Evolutionary conservation across 2,888 invertebrate genomes (phyloP).

Genomic region (Melieria omissa): DNA sequence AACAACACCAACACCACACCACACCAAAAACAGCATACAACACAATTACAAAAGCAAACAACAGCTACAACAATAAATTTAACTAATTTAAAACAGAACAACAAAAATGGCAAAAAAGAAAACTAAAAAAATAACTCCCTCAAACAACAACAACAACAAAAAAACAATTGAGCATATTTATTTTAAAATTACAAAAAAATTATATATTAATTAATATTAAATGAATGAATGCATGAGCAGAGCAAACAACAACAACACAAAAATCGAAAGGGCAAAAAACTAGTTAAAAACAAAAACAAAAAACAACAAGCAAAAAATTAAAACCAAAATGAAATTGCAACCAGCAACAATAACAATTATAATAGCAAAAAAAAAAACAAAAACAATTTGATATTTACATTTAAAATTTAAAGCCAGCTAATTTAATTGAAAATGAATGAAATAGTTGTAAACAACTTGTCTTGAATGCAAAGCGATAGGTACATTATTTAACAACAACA

Average conservation of each 20-base stretch:
- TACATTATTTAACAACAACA: too few relatives aligned
- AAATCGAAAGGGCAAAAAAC: not conserved
- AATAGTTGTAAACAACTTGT: too few relatives aligned
- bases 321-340: not conserved
- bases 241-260: not conserved
- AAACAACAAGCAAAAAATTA: not conserved
- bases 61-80: not conserved
- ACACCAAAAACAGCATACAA: too few relatives aligned
- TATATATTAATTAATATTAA: not conserved
- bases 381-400: not conserved
- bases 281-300: not conserved
- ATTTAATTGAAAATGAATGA: too few relatives aligned
- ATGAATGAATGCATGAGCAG: too few relatives aligned
- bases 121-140: constrained; percentile 1
- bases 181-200: not conserved
- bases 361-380: not conserved
- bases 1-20: not conserved
- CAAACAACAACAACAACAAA: constrained; percentile 13
- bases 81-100: constrained; percentile 7
- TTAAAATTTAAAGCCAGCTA: too few relatives aligned
- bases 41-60: too few relatives aligned
- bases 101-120: not conserved
- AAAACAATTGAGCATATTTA: not conserved
- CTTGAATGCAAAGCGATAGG: too few relatives aligned
- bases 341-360: too few relatives aligned